phyloP scores from a whole-genome alignment of 2,113 vertebrate species.

The Ivindomyrus marchei region DNA sequence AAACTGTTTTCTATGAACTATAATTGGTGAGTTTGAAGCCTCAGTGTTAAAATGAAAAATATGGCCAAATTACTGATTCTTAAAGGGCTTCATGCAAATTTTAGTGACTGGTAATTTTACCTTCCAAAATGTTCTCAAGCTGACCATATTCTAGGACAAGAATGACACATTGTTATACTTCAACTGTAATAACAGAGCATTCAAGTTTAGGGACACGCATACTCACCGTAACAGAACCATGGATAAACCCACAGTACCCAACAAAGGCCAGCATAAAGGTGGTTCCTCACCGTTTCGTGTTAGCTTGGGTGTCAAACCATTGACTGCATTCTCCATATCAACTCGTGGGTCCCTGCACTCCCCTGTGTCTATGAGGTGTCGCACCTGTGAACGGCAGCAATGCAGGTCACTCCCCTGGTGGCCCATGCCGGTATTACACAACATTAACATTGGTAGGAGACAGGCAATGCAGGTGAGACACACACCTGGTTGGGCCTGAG shows the following conservation, averaged over 20 bases:
- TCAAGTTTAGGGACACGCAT: not conserved
- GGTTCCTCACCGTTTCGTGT: slow-evolving; percentile 74
- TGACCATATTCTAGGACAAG: slow-evolving; percentile 54
- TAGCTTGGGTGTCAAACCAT: slow-evolving; percentile 80
- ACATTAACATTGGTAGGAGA: not conserved
- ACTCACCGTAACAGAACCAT: not conserved
- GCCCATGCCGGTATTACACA: not conserved
- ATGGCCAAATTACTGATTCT: not conserved
- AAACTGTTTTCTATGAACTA: not conserved
- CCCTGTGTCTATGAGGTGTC: slow-evolving; percentile 82
- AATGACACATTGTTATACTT: slow-evolving; percentile 48
- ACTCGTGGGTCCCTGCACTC: slow-evolving; percentile 76
- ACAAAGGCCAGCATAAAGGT: not conserved
- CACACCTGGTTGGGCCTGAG: slow-evolving; percentile 84
- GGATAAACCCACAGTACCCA: not conserved
- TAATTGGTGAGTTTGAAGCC: not conserved
- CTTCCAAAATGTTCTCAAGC: slow-evolving; percentile 62
- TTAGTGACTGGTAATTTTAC: slow-evolving; percentile 43
- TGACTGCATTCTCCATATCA: slow-evolving; percentile 83
- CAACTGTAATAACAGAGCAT: not conserved
- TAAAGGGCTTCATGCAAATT: slow-evolving; percentile 46
- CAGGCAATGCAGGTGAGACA: not conserved
- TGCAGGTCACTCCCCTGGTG: not conserved
- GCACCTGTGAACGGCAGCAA: slow-evolving; percentile 61
- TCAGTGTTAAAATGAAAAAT: not conserved